Evolutionary conservation across 1,140 invertebrate genomes (phyloP).

Genomic region (Drosophila funebris): DNA sequence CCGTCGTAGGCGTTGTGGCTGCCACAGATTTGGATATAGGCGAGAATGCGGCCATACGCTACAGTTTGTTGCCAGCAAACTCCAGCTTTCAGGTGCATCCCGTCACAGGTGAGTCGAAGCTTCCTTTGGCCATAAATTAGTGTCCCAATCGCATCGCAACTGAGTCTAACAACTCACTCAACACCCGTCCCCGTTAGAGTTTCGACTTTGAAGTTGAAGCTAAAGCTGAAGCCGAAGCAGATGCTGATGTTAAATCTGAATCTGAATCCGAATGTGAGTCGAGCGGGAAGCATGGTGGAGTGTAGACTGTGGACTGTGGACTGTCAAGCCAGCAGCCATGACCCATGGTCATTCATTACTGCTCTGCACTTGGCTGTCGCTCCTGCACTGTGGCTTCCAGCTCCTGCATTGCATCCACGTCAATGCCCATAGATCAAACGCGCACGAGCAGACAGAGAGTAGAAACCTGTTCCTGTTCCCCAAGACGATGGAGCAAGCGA

Average conservation of each 20-base stretch:
- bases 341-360: slow-evolving; percentile 83
- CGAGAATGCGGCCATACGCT: slow-evolving; percentile 92
- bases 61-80: slow-evolving; percentile 91
- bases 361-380: slow-evolving; percentile 53
- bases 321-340: slow-evolving; percentile 72
- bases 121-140: slow-evolving; percentile 80
- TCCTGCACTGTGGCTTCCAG: slow-evolving; percentile 32
- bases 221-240: no score
- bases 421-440: slow-evolving; percentile 73
- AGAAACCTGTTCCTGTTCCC: slow-evolving; percentile 59
- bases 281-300: slow-evolving; percentile 8
- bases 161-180: slow-evolving; percentile 74
- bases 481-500: slow-evolving; percentile 41
- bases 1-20: slow-evolving; percentile 89
- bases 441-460: slow-evolving; percentile 31
- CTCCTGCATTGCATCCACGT: slow-evolving; percentile 40
- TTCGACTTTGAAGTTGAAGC: neutral
- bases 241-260: neutral
- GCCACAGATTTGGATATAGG: slow-evolving; percentile 94
- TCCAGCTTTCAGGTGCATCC: slow-evolving; percentile 93
- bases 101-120: slow-evolving; percentile 89
- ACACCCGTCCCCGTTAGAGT: neutral
- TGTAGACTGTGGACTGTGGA: slow-evolving; percentile 26
- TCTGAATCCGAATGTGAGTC: neutral
- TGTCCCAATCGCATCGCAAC: slow-evolving; percentile 30